Evolutionary conservation across 2,113 vertebrate species (phyloP), one percentile per base, ranked within the genome.

Genomic region (Barbus barbus): DNA sequence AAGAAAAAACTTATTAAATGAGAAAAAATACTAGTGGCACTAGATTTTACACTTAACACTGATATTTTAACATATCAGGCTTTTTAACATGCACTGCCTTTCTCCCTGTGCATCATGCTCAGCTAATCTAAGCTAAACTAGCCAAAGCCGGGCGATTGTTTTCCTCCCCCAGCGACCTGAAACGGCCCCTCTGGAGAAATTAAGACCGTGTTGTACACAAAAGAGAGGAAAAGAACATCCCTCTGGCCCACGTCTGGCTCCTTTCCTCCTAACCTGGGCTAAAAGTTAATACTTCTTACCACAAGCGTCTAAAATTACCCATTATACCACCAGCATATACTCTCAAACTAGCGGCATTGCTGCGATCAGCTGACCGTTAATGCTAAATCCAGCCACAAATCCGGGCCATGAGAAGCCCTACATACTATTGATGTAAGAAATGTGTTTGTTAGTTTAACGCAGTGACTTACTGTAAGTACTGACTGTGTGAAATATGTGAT

Each of bases 231-330:
- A 46, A 71, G 63, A 71, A 69, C 79, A 71, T 81, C 79, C 44
- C 20, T 24, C 11, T 8, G 18, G 44, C 20, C n/a, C 26, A 31
- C 3, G n/a, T 16, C 28, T 81, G 61, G 44, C 78, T 51, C 61
- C 1, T 9, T 31, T 44, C 28, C 63, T 71, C 28, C 28, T 56
- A 71, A 81, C 79, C 65, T 26, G 41, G 41, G 41, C 41, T 46
- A 63, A 65, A 26, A 80, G 78, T 65, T 56, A 36, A 69, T 26
- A 67, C 79, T 46, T 71, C 58, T 81, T 53, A 36, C 79, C 44
- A 36, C 46, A 24, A 38, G 63, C 9, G 31, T 7, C 63, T 81
- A 81, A 36, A 71, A 71, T 38, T 33, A 81, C 22, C 65, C 44
- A 20, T 71, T 14, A 51, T 24, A 31, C 9, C 16, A 22, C 41